A percentile compares a stretch with the other conserved stretches of the same genome.
These are phyloP conservation scores for Natrix natrix DNA, from an alignment of 2,797 vertebrate species.

Conservation along the genomic window DNA sequence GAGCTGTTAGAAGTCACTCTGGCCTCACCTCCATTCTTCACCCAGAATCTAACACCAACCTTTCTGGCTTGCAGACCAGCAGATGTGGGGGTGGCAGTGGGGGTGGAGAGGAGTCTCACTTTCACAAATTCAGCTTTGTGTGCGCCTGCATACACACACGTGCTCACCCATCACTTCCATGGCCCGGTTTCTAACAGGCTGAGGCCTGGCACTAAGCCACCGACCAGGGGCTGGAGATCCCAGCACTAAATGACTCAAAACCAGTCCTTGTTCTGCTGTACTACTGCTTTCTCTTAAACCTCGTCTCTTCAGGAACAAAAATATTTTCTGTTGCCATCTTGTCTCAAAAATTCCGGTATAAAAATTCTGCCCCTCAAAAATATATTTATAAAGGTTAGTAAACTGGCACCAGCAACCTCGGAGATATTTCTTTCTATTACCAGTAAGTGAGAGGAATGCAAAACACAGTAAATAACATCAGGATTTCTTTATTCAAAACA, in stretches of 20 bases:
- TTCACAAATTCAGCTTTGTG: background rate
- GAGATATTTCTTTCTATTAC: background rate
- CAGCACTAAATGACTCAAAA: background rate
- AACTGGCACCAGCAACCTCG: background rate
- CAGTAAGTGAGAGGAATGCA: background rate
- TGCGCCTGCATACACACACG: accelerated
- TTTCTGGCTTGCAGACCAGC: background rate
- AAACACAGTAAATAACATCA: background rate
- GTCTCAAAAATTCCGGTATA: background rate
- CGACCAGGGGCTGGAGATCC: background rate
- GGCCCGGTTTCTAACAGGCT: background rate
- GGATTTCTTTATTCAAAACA: background rate
- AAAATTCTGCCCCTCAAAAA: background rate
- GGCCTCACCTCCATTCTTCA: too few species aligned
- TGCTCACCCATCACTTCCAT: background rate
- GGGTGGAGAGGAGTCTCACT: background rate
- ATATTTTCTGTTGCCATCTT: background rate
- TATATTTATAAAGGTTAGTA: background rate
- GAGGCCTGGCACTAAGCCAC: background rate
- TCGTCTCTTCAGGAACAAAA: background rate
- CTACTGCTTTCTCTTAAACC: background rate
- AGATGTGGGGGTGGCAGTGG: background rate
- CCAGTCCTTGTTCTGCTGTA: background rate
- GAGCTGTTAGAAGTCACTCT: too few species aligned
- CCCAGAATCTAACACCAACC: background rate